Evolutionary conservation across 1,140 invertebrate genomes (phyloP).

Genomic region (Brachionus rubens): DNA sequence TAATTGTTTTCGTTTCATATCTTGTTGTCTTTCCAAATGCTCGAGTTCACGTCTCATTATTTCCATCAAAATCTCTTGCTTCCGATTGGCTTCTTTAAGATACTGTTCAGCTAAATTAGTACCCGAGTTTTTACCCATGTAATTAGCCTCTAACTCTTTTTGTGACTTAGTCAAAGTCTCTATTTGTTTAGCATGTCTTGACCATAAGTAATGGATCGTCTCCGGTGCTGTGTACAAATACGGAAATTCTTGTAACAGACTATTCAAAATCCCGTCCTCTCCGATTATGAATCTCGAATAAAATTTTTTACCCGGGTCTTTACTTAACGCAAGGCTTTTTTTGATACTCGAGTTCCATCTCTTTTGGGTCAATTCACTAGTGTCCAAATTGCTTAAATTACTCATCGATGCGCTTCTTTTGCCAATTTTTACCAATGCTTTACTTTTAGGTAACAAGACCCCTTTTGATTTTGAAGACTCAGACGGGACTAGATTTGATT

Average conservation of each 20-base stretch:
- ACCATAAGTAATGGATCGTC: conserved; percentile 59
- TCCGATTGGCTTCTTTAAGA: conserved; percentile 56
- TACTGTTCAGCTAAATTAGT: conserved; percentile 49
- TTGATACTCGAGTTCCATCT: conserved; percentile 19
- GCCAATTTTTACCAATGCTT: conserved; percentile 9
- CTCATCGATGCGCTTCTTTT: conserved; percentile 7
- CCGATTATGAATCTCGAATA: conserved; percentile 31
- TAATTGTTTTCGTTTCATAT: conserved; percentile 12
- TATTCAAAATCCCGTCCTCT: conserved; percentile 32
- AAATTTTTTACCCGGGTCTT: conserved; percentile 19
- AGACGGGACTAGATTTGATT: conserved; percentile 1
- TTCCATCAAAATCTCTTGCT: conserved; percentile 55
- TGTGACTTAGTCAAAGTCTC: conserved; percentile 55
- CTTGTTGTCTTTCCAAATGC: conserved; percentile 51
- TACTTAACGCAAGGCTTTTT: not conserved
- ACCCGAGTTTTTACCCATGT: conserved; percentile 50
- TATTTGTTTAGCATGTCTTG: conserved; percentile 54
- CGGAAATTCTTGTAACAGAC: conserved; percentile 57
- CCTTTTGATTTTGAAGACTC: conserved; percentile 17
- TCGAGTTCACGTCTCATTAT: conserved; percentile 58
- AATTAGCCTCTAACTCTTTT: conserved; percentile 54
- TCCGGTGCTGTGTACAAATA: conserved; percentile 56
- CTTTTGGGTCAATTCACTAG: not conserved
- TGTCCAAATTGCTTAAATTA: not conserved
- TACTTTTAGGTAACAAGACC: not conserved